phyloP scores from a whole-genome alignment of 2,888 invertebrate species.

The Caenorhabditis sp. region DNA sequence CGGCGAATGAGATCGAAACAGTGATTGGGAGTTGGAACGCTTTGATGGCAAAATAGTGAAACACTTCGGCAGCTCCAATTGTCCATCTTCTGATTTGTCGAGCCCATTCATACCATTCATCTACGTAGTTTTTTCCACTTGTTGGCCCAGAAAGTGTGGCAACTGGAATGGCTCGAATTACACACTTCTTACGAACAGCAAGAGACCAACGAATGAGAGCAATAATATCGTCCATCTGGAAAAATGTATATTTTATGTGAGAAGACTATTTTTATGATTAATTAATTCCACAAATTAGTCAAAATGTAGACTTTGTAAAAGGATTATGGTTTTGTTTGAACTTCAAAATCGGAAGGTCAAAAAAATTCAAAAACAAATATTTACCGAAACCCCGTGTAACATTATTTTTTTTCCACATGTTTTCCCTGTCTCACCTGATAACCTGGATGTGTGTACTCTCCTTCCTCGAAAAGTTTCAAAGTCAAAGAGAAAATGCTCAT shows the following conservation, averaged over 20 bases:
- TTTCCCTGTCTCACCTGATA: slow-evolving; percentile 34
- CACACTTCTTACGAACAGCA: slow-evolving; percentile 58
- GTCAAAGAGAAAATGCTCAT: slow-evolving; percentile 65
- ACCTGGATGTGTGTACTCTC: slow-evolving; percentile 62
- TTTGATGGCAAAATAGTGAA: slow-evolving; percentile 67
- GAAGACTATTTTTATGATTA: too few relatives aligned
- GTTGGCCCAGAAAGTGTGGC: slow-evolving; percentile 62
- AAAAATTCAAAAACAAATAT: slow-evolving; percentile 1
- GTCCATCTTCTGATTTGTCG: slow-evolving; percentile 65
- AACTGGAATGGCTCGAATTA: slow-evolving; percentile 61
- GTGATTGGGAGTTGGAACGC: slow-evolving; percentile 53
- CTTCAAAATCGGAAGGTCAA: background rate
- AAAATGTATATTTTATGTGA: background rate
- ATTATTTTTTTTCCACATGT: background rate
- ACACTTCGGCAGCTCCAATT: slow-evolving; percentile 66
- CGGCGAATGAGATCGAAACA: slow-evolving; percentile 58
- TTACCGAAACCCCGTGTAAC: background rate
- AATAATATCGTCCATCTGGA: slow-evolving; percentile 65
- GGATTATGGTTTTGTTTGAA: too few relatives aligned
- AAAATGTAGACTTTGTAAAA: too few relatives aligned
- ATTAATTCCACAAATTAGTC: too few relatives aligned
- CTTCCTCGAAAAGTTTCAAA: slow-evolving; percentile 58
- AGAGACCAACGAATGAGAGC: slow-evolving; percentile 63
- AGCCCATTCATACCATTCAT: slow-evolving; percentile 67
- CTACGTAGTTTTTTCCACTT: slow-evolving; percentile 51